Evolutionary conservation across 35 echinoderm and acorn worm species (phyloP).

Genomic region (Strongylocentrotus purpuratus): DNA sequence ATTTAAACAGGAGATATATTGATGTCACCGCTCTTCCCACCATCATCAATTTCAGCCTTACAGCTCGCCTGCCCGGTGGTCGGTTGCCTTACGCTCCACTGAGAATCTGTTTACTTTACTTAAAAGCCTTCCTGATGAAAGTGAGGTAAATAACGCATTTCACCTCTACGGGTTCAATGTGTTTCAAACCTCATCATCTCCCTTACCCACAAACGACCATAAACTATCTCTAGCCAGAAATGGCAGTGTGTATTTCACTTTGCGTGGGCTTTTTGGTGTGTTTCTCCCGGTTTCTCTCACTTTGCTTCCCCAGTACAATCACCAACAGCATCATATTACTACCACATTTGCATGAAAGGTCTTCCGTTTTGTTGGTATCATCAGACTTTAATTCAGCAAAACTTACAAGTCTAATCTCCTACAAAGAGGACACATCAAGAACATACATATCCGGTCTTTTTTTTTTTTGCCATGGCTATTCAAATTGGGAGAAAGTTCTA

Average conservation of each 20-base stretch:
- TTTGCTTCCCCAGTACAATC: neutral
- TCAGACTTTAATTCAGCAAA: too few relatives aligned
- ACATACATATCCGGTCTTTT: too few relatives aligned
- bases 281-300: neutral
- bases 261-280: neutral
- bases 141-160: neutral
- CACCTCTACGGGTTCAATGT: neutral
- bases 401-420: too few relatives aligned
- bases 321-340: neutral
- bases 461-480: too few relatives aligned
- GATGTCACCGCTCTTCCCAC: neutral
- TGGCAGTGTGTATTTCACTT: neutral
- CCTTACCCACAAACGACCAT: neutral
- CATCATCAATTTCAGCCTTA: neutral
- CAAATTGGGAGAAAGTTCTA: too few relatives aligned
- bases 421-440: too few relatives aligned
- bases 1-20: neutral
- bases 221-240: neutral
- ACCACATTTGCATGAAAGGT: neutral
- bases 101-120: neutral
- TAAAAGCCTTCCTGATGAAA: neutral
- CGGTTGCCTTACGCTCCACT: neutral
- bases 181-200: neutral
- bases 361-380: neutral
- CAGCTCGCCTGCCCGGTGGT: too few relatives aligned